phyloP scores from a whole-genome alignment of 2,888 invertebrate genomes.

The Hirtodrosophila duncani region DNA sequence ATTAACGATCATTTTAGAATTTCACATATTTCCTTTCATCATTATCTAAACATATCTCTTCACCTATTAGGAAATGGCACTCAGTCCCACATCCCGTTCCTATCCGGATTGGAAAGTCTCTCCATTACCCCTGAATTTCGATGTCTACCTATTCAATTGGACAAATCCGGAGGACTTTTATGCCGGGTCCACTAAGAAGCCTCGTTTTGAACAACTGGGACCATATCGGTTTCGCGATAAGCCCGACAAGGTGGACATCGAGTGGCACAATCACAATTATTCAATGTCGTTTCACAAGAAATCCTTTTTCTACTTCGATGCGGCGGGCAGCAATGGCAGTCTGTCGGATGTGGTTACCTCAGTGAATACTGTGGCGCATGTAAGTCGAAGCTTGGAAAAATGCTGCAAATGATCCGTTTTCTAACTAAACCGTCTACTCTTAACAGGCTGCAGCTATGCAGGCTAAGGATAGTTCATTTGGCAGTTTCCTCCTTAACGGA shows the following conservation, averaged over 20 bases:
- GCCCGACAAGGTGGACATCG: slow-evolving; percentile 85
- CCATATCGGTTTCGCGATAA: slow-evolving; percentile 84
- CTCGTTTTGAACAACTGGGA: slow-evolving; percentile 80
- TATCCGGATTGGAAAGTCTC: slow-evolving; percentile 86
- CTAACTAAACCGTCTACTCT: neutral
- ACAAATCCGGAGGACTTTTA: slow-evolving; percentile 85
- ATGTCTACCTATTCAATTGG: slow-evolving; percentile 88
- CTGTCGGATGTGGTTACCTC: slow-evolving; percentile 85
- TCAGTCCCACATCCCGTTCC: slow-evolving; percentile 82
- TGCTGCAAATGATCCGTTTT: neutral
- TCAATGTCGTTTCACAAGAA: slow-evolving; percentile 86
- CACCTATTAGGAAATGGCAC: slow-evolving; percentile 81
- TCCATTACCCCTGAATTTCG: slow-evolving; percentile 82
- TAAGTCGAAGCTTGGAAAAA: slow-evolving; percentile 79
- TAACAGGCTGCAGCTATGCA: slow-evolving; percentile 73
- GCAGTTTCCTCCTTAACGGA: neutral
- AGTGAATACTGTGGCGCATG: slow-evolving; percentile 88
- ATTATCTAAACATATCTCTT: neutral
- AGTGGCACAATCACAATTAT: slow-evolving; percentile 84
- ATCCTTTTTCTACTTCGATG: slow-evolving; percentile 85
- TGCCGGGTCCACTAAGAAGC: slow-evolving; percentile 80
- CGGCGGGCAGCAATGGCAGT: slow-evolving; percentile 83
- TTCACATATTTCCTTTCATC: neutral
- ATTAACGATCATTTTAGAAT: neutral
- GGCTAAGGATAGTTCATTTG: neutral